These are phyloP conservation scores for Chaetura pelagica DNA, from an alignment of 2,113 vertebrate genomes.

Conservation along the genomic window DNA sequence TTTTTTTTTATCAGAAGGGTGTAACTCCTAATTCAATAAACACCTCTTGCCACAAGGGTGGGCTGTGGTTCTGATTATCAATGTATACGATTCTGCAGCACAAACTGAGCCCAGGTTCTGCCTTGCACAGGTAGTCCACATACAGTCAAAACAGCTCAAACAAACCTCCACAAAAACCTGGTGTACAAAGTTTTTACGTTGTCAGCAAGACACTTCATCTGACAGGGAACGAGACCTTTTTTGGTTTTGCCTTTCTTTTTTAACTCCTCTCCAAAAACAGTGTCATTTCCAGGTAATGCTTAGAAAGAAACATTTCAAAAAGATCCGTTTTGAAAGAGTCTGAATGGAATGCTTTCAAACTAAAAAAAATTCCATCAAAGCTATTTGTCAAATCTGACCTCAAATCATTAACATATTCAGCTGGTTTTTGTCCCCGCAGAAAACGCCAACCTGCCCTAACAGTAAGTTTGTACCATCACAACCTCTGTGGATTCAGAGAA, in stretches of 20 bases:
- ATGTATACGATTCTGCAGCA: neutral
- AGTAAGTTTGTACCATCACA: neutral
- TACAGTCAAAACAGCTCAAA: neutral
- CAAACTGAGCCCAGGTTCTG: neutral
- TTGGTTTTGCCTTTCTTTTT: neutral
- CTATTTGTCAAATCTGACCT: neutral
- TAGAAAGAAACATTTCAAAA: neutral
- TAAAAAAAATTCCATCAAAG: neutral
- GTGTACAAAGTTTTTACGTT: neutral
- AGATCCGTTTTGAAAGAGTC: neutral
- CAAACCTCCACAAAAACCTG: neutral
- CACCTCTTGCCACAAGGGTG: neutral
- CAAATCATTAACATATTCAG: neutral
- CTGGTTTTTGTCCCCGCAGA: neutral
- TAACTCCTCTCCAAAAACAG: neutral
- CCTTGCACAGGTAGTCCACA: neutral
- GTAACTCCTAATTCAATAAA: neutral
- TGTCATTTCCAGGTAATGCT: neutral
- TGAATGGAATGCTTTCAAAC: neutral
- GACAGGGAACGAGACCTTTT: neutral
- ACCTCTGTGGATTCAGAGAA: neutral
- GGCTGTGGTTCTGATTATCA: neutral
- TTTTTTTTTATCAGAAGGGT: neutral
- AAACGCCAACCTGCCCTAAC: neutral
- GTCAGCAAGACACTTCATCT: neutral